Conservation (phyloP, 2,113 vertebrate genomes). For the Prunella fulvescens region DNA sequence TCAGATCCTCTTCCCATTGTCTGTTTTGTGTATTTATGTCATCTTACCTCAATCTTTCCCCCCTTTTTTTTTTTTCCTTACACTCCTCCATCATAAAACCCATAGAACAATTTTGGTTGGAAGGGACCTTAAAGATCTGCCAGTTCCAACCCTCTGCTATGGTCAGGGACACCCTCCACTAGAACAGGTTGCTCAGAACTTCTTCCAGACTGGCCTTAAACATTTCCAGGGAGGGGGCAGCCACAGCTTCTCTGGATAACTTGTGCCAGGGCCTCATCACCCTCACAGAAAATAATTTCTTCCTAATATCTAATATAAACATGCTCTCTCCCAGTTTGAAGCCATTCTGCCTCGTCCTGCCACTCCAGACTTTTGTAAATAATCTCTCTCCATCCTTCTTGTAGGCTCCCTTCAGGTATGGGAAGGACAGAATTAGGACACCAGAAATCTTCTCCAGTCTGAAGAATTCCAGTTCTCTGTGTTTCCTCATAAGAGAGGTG, state of each 20-base stretch:
- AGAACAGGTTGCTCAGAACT: neutral
- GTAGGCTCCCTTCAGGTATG: neutral
- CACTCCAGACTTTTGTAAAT: neutral
- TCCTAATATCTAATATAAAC: neutral
- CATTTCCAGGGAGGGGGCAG: neutral
- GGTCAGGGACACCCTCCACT: neutral
- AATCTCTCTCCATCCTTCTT: neutral
- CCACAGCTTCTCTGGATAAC: neutral
- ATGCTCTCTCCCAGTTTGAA: neutral
- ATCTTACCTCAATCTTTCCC: fast-evolving
- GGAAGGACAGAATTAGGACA: neutral
- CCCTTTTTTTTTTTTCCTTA: neutral
- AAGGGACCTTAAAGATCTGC: neutral
- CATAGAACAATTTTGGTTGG: neutral
- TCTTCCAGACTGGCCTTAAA: neutral
- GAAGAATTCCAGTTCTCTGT: neutral
- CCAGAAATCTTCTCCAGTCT: neutral
- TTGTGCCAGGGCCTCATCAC: neutral
- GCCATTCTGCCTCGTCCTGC: neutral
- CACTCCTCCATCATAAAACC: neutral
- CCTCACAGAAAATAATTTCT: neutral
- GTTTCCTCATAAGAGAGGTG: fast-evolving
- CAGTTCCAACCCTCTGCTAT: neutral
- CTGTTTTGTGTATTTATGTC: neutral
- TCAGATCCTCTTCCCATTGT: neutral